Base-by-base conservation (phyloP, 1,140 invertebrate species). In the Drosophila kohkoa region DNA sequence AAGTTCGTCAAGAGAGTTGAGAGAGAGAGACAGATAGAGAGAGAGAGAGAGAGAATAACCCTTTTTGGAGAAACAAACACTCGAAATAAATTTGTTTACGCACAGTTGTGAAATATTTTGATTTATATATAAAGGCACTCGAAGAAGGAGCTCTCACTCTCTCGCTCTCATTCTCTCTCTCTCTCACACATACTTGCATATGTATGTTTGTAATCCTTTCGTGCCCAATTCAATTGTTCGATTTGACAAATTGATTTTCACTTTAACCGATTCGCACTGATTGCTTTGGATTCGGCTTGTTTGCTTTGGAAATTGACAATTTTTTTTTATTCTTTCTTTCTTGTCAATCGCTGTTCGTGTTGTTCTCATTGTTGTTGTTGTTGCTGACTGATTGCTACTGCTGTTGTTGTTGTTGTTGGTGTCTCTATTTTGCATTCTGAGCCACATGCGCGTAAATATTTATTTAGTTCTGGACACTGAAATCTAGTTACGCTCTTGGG, bases 221-320 rank as follows among this genome's bases (percentile, higher is more conserved):
- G 66, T 74, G 82, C 79, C 82, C 82, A 79, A 79, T 88, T 88
- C 82, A 80, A 88, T 88, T 87, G 83, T 87, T 88, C 83, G 83
- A 88, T 83, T 87, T 87, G 83, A 87, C 85, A 87, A 87, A 87
- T 87, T 87, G 83, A 87, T 87, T 87, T 87, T 71, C 80, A 87
- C 83, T 87, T 88, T 78, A 77, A 80, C 68, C 80, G 69, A 66
- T 49, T 80, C 73, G 80, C 77, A 66, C 72, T 87, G 82, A 87
- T 87, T 87, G 83, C 80, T 87, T 85, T 82, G 69, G 73, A 71
- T 74, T 88, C 74, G 70, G 60, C 62, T 80, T 87, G 83, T 87
- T 87, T 87, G 83, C 83, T 82, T 67, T 83, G 69, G 74, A 79
- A 87, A 87, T 87, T 87, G 83, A 66, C 83, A 88, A 32, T 59